These are phyloP conservation scores for Hirudo medicinalis DNA, from an alignment of 1,140 invertebrate species.

Conservation along the genomic window DNA sequence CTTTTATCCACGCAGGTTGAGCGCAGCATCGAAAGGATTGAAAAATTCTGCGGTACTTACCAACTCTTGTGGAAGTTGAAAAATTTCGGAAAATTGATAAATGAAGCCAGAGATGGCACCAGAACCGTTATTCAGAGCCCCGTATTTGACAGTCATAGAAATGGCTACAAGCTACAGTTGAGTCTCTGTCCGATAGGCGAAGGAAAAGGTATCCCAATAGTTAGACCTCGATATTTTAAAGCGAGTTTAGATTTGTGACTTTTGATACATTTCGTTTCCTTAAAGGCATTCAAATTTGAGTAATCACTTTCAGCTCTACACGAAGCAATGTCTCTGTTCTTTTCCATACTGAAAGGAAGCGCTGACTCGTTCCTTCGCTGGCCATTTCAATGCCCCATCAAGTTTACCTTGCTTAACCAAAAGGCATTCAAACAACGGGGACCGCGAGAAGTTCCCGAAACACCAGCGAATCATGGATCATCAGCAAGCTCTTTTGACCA, in stretches of 20 bases:
- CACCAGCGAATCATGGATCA: background rate
- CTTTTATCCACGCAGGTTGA: background rate
- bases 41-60: constrained; percentile 18
- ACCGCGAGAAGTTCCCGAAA: background rate
- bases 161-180: constrained; percentile 20
- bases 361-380: constrained; percentile 24
- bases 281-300: too few relatives aligned
- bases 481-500: background rate
- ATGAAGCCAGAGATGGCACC: constrained; percentile 17
- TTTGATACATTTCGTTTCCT: too few relatives aligned
- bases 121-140: constrained; percentile 19
- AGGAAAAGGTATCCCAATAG: constrained; percentile 14
- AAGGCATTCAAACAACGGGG: background rate
- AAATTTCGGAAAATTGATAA: constrained; percentile 11
- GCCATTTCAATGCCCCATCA: constrained; percentile 24
- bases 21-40: background rate
- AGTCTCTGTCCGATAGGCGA: constrained; percentile 20
- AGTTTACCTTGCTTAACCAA: constrained; percentile 23
- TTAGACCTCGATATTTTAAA: too few relatives aligned
- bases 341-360: constrained; percentile 20
- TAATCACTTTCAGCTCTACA: background rate
- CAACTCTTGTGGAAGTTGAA: constrained; percentile 19
- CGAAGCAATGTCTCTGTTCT: constrained; percentile 22
- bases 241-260: too few relatives aligned
- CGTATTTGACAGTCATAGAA: constrained; percentile 17